Evolutionary conservation across 2,797 vertebrate species (phyloP).

Genomic region (Tragopan temminckii): DNA sequence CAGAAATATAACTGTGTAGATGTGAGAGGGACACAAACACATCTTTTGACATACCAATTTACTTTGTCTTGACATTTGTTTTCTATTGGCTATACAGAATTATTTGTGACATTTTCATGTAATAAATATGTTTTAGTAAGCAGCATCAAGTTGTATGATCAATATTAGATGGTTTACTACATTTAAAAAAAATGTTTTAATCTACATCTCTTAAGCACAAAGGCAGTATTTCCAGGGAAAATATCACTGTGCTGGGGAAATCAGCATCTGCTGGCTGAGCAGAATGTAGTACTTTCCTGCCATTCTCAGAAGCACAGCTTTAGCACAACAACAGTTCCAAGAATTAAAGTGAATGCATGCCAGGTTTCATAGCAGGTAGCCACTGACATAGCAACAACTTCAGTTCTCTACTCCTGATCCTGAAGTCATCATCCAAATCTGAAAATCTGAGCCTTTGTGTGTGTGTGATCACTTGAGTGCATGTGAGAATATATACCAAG

Average conservation of each 20-base stretch:
- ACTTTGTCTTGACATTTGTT: background rate
- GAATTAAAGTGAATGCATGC: background rate
- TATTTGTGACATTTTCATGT: background rate
- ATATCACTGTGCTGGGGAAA: background rate
- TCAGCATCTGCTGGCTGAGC: background rate
- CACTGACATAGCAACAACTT: background rate
- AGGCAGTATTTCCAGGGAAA: slow-evolving; percentile 7
- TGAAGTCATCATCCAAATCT: background rate
- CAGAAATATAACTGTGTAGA: background rate
- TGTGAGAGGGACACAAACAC: background rate
- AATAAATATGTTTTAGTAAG: background rate
- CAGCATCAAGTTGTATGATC: background rate
- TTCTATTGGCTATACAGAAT: background rate
- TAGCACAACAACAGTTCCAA: background rate
- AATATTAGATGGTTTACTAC: background rate
- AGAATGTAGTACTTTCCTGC: slow-evolving; percentile 11
- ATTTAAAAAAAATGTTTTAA: background rate
- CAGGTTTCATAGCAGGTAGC: slow-evolving; percentile 43
- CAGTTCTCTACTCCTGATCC: background rate
- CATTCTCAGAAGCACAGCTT: background rate
- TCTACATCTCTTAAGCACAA: slow-evolving; percentile 14
- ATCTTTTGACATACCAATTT: background rate
- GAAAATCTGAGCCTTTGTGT: background rate
- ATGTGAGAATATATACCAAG: background rate
- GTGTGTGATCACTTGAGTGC: background rate